Conservation (phyloP, 2,113 vertebrate genomes). For the Pogona vitticeps region DNA sequence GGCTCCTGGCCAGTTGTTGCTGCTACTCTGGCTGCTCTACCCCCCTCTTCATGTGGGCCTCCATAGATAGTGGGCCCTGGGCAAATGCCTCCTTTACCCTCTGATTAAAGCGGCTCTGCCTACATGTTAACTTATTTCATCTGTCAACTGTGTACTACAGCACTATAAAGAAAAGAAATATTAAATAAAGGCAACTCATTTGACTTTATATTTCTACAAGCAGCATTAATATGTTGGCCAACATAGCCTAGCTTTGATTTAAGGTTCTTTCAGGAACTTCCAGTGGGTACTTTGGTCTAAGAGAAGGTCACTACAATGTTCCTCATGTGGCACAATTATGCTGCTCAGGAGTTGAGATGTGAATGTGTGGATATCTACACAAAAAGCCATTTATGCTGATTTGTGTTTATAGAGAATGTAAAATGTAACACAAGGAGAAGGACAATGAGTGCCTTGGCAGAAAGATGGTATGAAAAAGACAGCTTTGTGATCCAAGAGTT, state of each 20-base stretch:
- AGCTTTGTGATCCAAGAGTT: background rate
- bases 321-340: background rate
- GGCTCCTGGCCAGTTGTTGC: too few relatives aligned
- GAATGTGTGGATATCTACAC: background rate
- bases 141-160: constrained; percentile 74
- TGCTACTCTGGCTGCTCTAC: too few relatives aligned
- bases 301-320: background rate
- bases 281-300: background rate
- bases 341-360: background rate
- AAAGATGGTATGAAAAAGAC: background rate
- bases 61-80: too few relatives aligned
- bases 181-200: constrained; percentile 64
- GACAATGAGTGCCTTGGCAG: background rate
- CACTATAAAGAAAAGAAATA: constrained; percentile 73
- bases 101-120: too few relatives aligned
- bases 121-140: constrained; percentile 75
- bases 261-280: constrained; percentile 65
- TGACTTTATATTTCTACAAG: constrained; percentile 70
- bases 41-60: too few relatives aligned
- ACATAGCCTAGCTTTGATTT: constrained; percentile 57
- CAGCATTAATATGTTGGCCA: constrained; percentile 66
- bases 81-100: too few relatives aligned
- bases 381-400: background rate
- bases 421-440: too few relatives aligned
- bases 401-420: background rate